A percentile compares a stretch with the other conserved stretches of the same genome.
These are phyloP conservation scores for Tupaia tana DNA, from an alignment of 2,113 vertebrate genomes.

Conservation along the genomic window DNA sequence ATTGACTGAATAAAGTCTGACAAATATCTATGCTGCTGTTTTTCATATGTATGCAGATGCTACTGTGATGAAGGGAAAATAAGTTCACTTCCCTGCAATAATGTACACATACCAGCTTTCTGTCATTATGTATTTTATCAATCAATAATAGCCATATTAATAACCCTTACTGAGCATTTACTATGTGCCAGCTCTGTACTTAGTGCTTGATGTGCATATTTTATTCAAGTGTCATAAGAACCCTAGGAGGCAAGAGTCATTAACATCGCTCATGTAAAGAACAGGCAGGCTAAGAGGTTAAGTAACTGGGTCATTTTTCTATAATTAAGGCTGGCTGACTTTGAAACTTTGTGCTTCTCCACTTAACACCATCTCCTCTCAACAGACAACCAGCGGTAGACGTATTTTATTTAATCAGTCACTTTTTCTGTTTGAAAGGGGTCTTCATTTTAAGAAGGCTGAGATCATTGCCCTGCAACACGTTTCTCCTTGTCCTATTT, in stretches of 20 bases:
- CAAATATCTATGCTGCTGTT: neutral
- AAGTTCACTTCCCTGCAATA: neutral
- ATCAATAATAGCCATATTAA: constrained; percentile 10
- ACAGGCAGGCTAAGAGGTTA: neutral
- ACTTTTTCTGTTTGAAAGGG: neutral
- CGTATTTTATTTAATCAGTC: neutral
- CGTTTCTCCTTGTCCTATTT: neutral
- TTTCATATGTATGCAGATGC: neutral
- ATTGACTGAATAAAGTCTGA: neutral
- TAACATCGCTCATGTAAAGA: neutral
- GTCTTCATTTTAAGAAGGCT: neutral
- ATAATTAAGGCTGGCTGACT: neutral
- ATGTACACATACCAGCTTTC: neutral
- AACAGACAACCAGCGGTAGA: neutral
- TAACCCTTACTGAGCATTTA: neutral
- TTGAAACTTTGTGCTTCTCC: neutral
- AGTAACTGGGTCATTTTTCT: neutral
- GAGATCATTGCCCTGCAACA: neutral
- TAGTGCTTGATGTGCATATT: neutral
- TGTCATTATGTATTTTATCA: constrained; percentile 14
- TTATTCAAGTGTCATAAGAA: neutral
- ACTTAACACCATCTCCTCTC: neutral
- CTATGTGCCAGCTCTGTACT: neutral
- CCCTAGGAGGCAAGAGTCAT: neutral
- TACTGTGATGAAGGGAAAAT: constrained; percentile 33